Evolutionary conservation across 2,888 invertebrate species (phyloP).

Genomic region (Ectemnius cavifrons): DNA sequence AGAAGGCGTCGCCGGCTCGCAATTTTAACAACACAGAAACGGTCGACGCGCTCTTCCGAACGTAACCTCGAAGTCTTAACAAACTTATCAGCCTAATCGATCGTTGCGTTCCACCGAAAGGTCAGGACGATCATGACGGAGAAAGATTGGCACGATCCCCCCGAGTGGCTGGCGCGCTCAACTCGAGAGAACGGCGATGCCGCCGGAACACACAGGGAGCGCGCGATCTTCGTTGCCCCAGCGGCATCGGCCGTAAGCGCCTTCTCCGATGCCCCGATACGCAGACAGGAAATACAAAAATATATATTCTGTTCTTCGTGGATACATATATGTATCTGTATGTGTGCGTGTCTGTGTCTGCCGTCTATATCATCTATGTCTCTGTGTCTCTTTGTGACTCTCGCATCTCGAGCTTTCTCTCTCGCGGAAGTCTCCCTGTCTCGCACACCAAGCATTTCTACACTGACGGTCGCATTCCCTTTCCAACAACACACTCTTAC

Average conservation of each 20-base stretch:
- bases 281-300: slow-evolving; percentile 48
- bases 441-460: slow-evolving; percentile 31
- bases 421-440: slow-evolving; percentile 32
- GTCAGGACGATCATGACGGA: slow-evolving; percentile 52
- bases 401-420: slow-evolving; percentile 21
- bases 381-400: slow-evolving; percentile 8
- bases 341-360: slow-evolving; percentile 8
- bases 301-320: slow-evolving; percentile 50
- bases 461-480: slow-evolving; percentile 1
- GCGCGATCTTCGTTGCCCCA: slow-evolving; percentile 5
- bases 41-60: slow-evolving; percentile 64
- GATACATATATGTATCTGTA: slow-evolving; percentile 23
- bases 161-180: not conserved
- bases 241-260: not conserved
- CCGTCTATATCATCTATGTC: slow-evolving; percentile 12
- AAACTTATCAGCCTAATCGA: slow-evolving; percentile 56
- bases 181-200: too few species aligned
- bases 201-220: too few species aligned
- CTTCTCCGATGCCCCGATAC: slow-evolving; percentile 23
- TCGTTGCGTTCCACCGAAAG: slow-evolving; percentile 56
- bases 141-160: not conserved
- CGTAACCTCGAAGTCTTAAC: slow-evolving; percentile 67
- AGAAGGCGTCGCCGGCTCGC: slow-evolving; percentile 35
- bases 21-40: slow-evolving; percentile 45
- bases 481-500: not conserved